Evolutionary conservation across 1,140 invertebrate genomes (phyloP).

Genomic region (Oedothorax gibbosus): DNA sequence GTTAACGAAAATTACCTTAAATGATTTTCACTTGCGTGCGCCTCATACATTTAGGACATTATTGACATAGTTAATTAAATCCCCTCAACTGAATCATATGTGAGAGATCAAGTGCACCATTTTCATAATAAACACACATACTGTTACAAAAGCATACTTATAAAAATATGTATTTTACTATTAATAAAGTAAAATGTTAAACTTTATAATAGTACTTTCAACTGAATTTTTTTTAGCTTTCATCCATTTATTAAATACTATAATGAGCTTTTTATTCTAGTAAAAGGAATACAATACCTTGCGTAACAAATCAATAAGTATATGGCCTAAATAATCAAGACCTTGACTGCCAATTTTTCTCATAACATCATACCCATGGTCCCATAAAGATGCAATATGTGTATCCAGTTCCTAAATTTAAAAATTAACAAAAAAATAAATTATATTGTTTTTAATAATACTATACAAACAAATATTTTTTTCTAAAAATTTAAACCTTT

Average conservation of each 20-base stretch:
- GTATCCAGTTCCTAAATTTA: constrained; percentile 37
- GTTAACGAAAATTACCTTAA: not conserved
- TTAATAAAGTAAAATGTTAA: not conserved
- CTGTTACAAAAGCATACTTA: not conserved
- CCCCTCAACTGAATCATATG: too few species aligned
- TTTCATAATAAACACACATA: not conserved
- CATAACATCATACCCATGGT: constrained; percentile 42
- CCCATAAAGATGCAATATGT: constrained; percentile 34
- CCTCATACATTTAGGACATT: too few species aligned
- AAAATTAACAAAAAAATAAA: not conserved
- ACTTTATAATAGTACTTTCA: not conserved
- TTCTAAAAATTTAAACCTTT: not conserved
- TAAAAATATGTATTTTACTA: not conserved
- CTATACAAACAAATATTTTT: too few species aligned
- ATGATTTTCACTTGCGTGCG: too few species aligned
- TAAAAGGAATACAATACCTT: constrained; percentile 24
- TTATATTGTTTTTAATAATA: too few species aligned
- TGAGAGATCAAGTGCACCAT: not conserved
- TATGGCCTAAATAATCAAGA: constrained; percentile 37
- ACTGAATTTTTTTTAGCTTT: not conserved
- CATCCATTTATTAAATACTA: not conserved
- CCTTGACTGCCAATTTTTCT: constrained; percentile 49
- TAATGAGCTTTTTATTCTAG: not conserved
- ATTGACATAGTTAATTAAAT: too few species aligned
- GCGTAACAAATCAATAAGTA: constrained; percentile 28